Conservation (phyloP, 2,888 invertebrate genomes). For the Chrysina gloriosa region DNA sequence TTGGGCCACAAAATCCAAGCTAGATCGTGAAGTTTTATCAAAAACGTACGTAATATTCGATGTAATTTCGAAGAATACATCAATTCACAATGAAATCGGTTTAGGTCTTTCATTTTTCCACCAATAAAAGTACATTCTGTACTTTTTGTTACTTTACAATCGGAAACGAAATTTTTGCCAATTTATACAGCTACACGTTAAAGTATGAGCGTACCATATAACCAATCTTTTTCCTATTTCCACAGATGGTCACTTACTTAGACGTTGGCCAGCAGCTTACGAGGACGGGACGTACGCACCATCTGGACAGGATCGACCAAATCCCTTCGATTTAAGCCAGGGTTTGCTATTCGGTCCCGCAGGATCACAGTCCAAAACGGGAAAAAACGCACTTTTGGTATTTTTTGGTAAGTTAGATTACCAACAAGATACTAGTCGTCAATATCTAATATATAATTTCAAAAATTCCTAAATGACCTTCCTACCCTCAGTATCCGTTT, state of each 20-base stretch:
- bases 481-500: too few species aligned
- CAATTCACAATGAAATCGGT: too few species aligned
- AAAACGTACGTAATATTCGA: too few species aligned
- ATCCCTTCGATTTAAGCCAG: conserved; percentile 68
- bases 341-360: conserved; percentile 64
- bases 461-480: neutral
- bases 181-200: too few species aligned
- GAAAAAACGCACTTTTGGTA: conserved; percentile 70
- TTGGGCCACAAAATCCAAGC: too few species aligned
- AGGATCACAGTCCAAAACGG: conserved; percentile 64
- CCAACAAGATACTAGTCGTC: neutral
- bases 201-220: too few species aligned
- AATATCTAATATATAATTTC: neutral
- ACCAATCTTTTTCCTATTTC: conserved; percentile 35
- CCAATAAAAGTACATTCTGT: too few species aligned
- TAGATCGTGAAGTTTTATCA: too few species aligned
- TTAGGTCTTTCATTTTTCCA: too few species aligned
- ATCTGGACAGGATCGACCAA: conserved; percentile 65
- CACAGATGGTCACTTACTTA: conserved; percentile 67
- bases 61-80: too few species aligned
- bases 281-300: conserved; percentile 70
- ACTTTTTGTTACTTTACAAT: too few species aligned
- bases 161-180: too few species aligned
- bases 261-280: conserved; percentile 69
- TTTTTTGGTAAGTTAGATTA: conserved; percentile 67